Base-by-base conservation (phyloP, 2,888 invertebrate species). In the Andrena hattorfiana region DNA sequence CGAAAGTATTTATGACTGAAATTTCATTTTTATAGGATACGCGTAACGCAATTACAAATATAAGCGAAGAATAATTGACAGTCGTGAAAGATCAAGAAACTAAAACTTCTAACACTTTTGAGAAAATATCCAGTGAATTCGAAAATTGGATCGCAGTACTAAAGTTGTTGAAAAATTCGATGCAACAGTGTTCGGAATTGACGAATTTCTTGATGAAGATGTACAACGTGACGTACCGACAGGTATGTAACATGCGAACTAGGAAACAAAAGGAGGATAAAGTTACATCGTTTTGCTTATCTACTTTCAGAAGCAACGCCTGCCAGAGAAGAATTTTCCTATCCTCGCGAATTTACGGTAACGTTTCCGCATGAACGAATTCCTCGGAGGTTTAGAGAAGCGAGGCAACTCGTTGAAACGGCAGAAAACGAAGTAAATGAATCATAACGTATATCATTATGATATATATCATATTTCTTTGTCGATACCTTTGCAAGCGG, bases 281-380 rank as follows among this genome's bases (percentile, higher is more conserved):
- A 13, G 20, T 42, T 23, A 13, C 48, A 56, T 23, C 28, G 20
- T 32, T 48, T 20, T 10, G 51, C 66, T 69, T 76, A 77, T 72
- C 74, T 60, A 79, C 77, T 85, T 88, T n/a, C 85, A 97, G 97
- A 97, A 28, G 91, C 94, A 64, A 98, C 98, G 0, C 97, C 97
- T 0, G 94, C 94, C 0, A 96, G 96, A 62, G 94, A 94, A 69
- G 95, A 95, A 56, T 97, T 96, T 93, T 91, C 93, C 0, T 97
- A 96, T 94, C 97, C 97, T 13, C 95, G 95, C 51, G 84, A 91
- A 16, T 93, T 97, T 88, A 95, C 94, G 0, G 94, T 95, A 82
- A 97, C 97, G 0, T 97, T 97, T 0, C 97, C 97, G 0, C 97
- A 97, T 91, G 95, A 95, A 26, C 94, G 95, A 0, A 95, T 97